A percentile compares a stretch with the other conserved stretches of the same genome.
These are phyloP conservation scores for Ramphastos sulfuratus DNA, from an alignment of 2,113 vertebrate genomes.

Conservation along the genomic window DNA sequence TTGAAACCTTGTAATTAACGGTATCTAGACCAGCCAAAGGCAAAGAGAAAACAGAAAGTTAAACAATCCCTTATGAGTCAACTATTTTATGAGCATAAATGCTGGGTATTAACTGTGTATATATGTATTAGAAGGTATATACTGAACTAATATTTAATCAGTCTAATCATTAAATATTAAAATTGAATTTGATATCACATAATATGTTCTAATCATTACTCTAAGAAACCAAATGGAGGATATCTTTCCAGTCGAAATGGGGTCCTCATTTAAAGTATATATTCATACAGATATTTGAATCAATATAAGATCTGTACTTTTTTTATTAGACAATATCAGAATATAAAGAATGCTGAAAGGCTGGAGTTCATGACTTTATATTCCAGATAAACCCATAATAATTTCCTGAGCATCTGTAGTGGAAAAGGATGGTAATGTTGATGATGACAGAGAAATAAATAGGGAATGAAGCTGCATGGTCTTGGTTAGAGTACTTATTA, in stretches of 20 bases:
- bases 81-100: constrained; percentile 43
- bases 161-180: constrained; percentile 20
- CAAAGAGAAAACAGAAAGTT: constrained; percentile 1
- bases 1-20: constrained; percentile 44
- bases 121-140: neutral
- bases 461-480: neutral
- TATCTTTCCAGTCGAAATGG: neutral
- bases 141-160: constrained; percentile 36
- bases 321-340: neutral
- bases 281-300: neutral
- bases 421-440: neutral
- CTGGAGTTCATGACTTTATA: neutral
- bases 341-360: neutral
- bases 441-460: constrained; percentile 3
- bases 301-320: neutral
- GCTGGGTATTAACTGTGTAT: constrained; percentile 13
- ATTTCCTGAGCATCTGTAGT: neutral
- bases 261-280: neutral
- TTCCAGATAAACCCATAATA: neutral
- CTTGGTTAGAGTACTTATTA: constrained; percentile 16
- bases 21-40: constrained; percentile 43
- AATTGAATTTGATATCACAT: neutral
- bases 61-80: neutral
- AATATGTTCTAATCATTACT: neutral
- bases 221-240: neutral